Base-by-base conservation (phyloP, 2,113 vertebrate genomes). In the Euleptes europaea region DNA sequence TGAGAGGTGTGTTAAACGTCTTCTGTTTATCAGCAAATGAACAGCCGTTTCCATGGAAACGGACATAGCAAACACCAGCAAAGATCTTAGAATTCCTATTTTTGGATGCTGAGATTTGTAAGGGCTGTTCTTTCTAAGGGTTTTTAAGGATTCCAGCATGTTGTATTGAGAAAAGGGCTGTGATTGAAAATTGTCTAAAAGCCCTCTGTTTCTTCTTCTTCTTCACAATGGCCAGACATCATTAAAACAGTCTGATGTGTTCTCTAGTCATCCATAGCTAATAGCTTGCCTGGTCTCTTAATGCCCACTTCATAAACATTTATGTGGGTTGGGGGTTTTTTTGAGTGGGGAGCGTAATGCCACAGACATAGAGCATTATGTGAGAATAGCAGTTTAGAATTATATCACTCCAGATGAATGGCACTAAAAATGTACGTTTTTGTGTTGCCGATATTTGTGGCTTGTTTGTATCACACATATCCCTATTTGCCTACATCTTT, bases 21-120 rank as follows among this genome's bases (percentile, higher is more conserved):
- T 82, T 76, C 84, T 1, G 0, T 78, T 89, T 91, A 80, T 80
- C 85, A 89, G 87, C 82, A 87, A 90, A 86, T 84, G 51, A 89
- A 44, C 70, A 88, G 75, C 71, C 75, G 92, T 95, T 94, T 90
- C 92, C 92, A 93, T 94, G 93, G 92, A 92, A 95, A 93, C 94
- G 5, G 87, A 72, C n/a, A 76, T n/a, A 33, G 80, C 86, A 90
- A 87, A 88, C 88, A 93, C 33, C 88, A 77, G 76, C 63, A 69
- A 42, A 54, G 28, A 80, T 78, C 72, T 69, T 51, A 38, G 72
- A 90, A 87, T 80, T 5, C 38, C 89, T 72, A 38, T 79, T 90
- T 88, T 86, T 86, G 65, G 84, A 87, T 82, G 31, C 84, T 78
- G 75, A 81, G 76, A 42, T 88, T 89, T 87, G 92, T 89, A 93